Percentiles rank a stretch among this genome's conserved stretches.
Evolutionary conservation across 2,888 invertebrate genomes (phyloP).

Genomic region (Pseudolycoriella hygida): DNA sequence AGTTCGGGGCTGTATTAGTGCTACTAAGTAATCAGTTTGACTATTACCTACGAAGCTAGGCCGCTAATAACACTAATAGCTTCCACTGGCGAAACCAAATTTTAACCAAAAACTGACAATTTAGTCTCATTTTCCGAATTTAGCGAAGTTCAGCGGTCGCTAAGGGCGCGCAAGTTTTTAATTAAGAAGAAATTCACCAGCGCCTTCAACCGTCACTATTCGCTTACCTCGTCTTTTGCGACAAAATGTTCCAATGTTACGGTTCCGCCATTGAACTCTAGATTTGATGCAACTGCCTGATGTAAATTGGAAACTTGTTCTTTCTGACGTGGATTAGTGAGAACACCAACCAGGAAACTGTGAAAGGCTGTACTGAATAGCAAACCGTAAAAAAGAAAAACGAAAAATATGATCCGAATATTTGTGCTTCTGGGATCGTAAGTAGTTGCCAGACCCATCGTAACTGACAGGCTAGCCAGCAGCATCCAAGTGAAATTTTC

Average conservation of each 20-base stretch:
- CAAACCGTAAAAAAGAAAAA: slow-evolving; percentile 6
- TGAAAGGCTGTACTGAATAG: not conserved
- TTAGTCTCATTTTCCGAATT: too few species aligned
- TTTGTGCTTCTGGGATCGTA: slow-evolving; percentile 5
- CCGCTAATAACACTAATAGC: not conserved
- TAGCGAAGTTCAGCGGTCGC: too few species aligned
- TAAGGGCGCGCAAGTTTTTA: too few species aligned
- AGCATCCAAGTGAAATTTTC: slow-evolving; percentile 4
- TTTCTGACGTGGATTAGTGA: not conserved
- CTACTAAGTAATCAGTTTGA: too few species aligned
- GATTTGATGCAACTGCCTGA: not conserved
- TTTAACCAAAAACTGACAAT: too few species aligned
- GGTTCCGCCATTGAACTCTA: not conserved
- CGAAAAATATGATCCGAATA: slow-evolving; percentile 9
- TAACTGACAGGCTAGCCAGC: not conserved
- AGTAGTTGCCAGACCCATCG: slow-evolving; percentile 3
- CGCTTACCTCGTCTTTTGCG: not conserved
- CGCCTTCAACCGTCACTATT: not conserved
- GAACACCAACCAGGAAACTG: not conserved
- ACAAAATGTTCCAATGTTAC: not conserved
- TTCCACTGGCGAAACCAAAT: not conserved
- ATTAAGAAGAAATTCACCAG: not conserved
- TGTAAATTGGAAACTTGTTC: not conserved
- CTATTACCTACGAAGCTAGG: too few species aligned
- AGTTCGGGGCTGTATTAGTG: too few species aligned